A percentile compares a stretch with the other conserved stretches of the same genome.
Evolutionary conservation across 2,113 vertebrate genomes (phyloP).

Genomic region (Diadophis punctatus): DNA sequence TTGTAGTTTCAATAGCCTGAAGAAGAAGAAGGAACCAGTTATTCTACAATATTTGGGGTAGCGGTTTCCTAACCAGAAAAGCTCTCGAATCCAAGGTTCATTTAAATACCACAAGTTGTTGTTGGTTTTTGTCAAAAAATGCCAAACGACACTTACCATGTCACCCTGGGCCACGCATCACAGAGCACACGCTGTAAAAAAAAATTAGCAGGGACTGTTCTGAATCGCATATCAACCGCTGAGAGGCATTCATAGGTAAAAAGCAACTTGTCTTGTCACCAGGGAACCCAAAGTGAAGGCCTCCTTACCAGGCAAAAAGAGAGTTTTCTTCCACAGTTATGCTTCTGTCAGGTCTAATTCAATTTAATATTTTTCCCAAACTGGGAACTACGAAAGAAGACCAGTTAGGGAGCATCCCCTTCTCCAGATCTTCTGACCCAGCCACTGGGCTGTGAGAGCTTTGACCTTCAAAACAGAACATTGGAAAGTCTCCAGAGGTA

Average conservation of each 20-base stretch:
- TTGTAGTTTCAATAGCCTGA: not conserved
- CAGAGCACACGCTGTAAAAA: not conserved
- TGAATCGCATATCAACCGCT: too few species aligned
- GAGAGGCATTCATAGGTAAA: not conserved
- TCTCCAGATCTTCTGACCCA: too few species aligned
- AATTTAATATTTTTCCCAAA: not conserved
- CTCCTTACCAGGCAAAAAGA: not conserved
- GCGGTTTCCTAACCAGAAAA: not conserved
- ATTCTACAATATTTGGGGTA: not conserved
- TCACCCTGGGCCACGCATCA: too few species aligned
- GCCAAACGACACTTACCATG: not conserved
- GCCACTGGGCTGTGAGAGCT: too few species aligned
- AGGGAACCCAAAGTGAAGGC: not conserved
- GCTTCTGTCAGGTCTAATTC: not conserved
- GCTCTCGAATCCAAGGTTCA: not conserved
- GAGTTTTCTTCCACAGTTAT: not conserved
- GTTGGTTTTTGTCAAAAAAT: not conserved
- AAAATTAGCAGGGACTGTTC: too few species aligned
- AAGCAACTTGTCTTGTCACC: not conserved
- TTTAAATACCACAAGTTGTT: not conserved
- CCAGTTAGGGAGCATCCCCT: not conserved
- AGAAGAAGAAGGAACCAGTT: not conserved
- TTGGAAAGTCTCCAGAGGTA: too few species aligned
- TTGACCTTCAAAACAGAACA: too few species aligned
- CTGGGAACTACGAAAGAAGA: not conserved